phyloP scores from a whole-genome alignment of 53 echinoderm and acorn worm species.

The Astropecten irregularis region DNA sequence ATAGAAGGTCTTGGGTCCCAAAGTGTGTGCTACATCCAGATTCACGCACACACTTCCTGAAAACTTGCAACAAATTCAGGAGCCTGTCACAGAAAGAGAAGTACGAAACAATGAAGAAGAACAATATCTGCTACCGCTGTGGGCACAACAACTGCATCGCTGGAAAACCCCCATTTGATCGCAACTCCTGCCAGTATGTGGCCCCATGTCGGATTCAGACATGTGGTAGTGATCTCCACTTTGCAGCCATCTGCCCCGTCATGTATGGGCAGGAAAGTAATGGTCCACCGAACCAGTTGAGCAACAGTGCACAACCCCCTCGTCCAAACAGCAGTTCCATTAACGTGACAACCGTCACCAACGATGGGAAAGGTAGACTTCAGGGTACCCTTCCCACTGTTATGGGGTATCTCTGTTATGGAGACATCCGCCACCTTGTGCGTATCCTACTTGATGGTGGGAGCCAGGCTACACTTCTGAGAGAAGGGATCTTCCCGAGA shows the following conservation, averaged over 20 bases:
- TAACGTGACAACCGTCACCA: slow-evolving; percentile 2
- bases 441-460: slow-evolving; percentile 69
- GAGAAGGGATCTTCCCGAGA: slow-evolving; percentile 60
- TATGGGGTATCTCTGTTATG: slow-evolving; percentile 61
- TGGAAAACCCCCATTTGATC: slow-evolving; percentile 20
- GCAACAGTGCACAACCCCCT: background rate
- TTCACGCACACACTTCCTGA: slow-evolving; percentile 43
- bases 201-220: slow-evolving; percentile 58
- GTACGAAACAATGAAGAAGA: slow-evolving; percentile 37
- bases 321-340: background rate
- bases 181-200: slow-evolving; percentile 51
- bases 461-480: slow-evolving; percentile 69
- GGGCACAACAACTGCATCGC: slow-evolving; percentile 60
- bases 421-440: slow-evolving; percentile 54
- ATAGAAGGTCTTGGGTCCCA: background rate
- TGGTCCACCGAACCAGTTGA: slow-evolving; percentile 14
- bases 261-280: slow-evolving; percentile 48
- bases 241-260: slow-evolving; percentile 75
- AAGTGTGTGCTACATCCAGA: slow-evolving; percentile 22
- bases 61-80: background rate
- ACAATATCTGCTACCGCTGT: slow-evolving; percentile 40
- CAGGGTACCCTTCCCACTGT: slow-evolving; percentile 68
- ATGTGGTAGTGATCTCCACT: slow-evolving; percentile 68
- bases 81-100: slow-evolving; percentile 36
- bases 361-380: background rate